Conservation (phyloP, 2,113 vertebrate species). For the Gallinago paraguaiae region DNA sequence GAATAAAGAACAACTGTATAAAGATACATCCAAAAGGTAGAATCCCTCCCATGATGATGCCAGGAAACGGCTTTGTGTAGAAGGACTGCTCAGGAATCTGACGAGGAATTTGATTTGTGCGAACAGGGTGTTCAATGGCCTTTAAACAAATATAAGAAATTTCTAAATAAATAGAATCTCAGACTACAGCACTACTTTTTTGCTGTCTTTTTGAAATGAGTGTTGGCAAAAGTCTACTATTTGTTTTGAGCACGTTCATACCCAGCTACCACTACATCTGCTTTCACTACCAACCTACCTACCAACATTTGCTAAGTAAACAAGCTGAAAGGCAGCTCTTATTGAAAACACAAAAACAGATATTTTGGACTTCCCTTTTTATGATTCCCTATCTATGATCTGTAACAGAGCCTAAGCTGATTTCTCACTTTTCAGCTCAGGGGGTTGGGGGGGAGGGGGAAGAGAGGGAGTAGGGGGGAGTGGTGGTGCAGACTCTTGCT, state of each 20-base stretch:
- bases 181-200: neutral
- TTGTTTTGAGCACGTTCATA: neutral
- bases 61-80: slow-evolving; percentile 94
- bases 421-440: neutral
- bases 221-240: neutral
- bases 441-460: no score
- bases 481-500: neutral
- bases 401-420: neutral
- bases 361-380: neutral
- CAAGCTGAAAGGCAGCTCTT: neutral
- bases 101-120: slow-evolving; percentile 97
- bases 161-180: neutral
- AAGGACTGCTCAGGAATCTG: slow-evolving; percentile 98
- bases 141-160: slow-evolving; percentile 33
- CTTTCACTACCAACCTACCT: neutral
- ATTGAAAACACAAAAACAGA: neutral
- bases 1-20: slow-evolving; percentile 98
- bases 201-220: neutral
- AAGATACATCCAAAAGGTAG: slow-evolving; percentile 98
- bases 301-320: neutral
- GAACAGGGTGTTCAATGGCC: slow-evolving; percentile 96
- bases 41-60: slow-evolving; percentile 97
- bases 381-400: neutral
- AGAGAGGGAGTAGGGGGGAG: no score
- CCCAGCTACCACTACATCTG: neutral